Evolutionary conservation across 2,888 invertebrate species (phyloP), one percentile per base, ranked within the genome.

Genomic region (Rhimphoctona megacephalus): DNA sequence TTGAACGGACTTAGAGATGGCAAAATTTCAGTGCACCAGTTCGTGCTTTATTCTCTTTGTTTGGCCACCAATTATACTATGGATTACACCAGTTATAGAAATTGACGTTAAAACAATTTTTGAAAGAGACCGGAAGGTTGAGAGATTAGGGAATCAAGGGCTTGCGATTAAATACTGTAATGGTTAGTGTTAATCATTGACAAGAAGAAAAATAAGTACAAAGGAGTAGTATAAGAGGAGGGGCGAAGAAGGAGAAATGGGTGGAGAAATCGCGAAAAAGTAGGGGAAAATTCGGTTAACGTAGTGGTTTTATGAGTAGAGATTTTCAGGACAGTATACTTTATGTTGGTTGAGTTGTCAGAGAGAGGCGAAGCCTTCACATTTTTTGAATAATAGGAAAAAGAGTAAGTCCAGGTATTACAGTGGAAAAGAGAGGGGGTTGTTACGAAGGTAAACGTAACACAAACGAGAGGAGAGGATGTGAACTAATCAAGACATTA

Each of bases 401-500:
- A 30, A 61, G 61, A 61, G 61, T 30, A 30, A 57, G 57, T 25
- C 14, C 22, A 30, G 30, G 25, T 61, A 30, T 61, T 61, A 61
- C 30, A 61, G 30, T 30, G 25, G 17, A 30, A 61, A 30, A 69
- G 22, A 9, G 67, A 69, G 67, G 8, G 43, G 22, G 25, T 39
- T 79, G 22, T 69, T 43, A 69, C 57, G 11, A 22, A 57, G 25
- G 57, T 25, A 66, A 66, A 66, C n/a, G 36, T 66, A 66, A 66
- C 19, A 30, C 36, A 36, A 33, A 36, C 66, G 39, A 39, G 39
- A 39, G 30, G 33, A 39, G 39, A 87, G 89, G 67, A 89, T 88
- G 90, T 84, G 88, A 92, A 91, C 92, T 93, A 93, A 93, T 93
- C 93, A 92, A 92, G 90, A 90, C 92, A 92, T 93, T 92, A 92